A percentile compares a stretch with the other conserved stretches of the same genome.
Evolutionary conservation across 2,797 vertebrate species (phyloP).

Genomic region (Erithacus rubecula): DNA sequence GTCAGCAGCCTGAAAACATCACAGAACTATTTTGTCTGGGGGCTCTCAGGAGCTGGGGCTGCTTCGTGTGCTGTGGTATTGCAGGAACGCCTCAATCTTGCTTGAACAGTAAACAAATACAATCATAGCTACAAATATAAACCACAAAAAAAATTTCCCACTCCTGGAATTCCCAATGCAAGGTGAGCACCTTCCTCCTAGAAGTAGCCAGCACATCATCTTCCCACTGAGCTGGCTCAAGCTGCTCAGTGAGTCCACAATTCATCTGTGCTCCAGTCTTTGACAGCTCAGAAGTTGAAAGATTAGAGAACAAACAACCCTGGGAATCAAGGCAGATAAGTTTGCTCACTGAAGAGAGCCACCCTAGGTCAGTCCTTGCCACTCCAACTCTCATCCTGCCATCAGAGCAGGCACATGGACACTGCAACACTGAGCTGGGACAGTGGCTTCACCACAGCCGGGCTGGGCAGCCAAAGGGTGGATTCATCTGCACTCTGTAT

Average conservation of each 20-base stretch:
- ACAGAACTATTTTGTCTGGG: background rate
- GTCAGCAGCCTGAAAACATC: background rate
- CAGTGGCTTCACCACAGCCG: fast-evolving
- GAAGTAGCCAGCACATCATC: background rate
- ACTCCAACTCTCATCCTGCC: no score
- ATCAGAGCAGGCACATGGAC: background rate
- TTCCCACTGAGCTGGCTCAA: background rate
- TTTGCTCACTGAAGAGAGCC: background rate
- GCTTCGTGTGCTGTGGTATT: background rate
- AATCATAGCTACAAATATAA: background rate
- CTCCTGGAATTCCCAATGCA: background rate
- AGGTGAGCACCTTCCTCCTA: background rate
- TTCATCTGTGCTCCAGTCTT: background rate
- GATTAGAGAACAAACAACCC: background rate
- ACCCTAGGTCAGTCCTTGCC: background rate
- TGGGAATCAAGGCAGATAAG: background rate
- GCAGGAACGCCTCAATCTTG: background rate
- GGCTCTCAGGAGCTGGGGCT: background rate
- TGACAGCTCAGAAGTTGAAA: background rate
- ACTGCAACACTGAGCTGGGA: fast-evolving
- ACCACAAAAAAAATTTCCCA: background rate
- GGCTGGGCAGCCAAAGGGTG: fast-evolving
- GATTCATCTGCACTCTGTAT: fast-evolving
- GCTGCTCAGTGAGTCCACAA: background rate
- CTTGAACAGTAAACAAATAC: background rate